phyloP scores from a whole-genome alignment of 1,140 invertebrate species.

The Muscidifurax raptorellus region DNA sequence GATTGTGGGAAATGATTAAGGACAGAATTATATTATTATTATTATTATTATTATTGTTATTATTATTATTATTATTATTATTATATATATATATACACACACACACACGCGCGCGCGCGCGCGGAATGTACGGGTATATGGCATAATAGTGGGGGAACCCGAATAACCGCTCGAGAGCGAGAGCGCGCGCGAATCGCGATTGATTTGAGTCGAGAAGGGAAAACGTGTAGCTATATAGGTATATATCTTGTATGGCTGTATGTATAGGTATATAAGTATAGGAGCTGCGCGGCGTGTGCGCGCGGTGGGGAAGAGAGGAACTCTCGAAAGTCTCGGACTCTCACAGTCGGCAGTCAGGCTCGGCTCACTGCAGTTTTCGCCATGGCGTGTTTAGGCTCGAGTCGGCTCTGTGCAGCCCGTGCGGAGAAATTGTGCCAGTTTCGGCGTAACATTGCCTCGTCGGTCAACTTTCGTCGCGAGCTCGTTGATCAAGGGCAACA shows the following conservation, averaged over 20 bases:
- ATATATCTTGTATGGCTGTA: too few species aligned
- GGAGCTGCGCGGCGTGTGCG: background rate
- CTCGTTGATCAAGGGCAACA: background rate
- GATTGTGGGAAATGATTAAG: too few species aligned
- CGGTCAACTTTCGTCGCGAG: background rate
- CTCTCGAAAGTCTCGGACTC: conserved; percentile 49
- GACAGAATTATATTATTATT: too few species aligned
- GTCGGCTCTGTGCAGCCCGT: conserved; percentile 83
- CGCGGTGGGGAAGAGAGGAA: conserved; percentile 39
- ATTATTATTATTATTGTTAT: too few species aligned
- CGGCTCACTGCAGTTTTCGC: conserved; percentile 79
- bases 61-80: too few species aligned
- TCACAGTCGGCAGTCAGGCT: conserved; percentile 42
- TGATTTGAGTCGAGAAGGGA: conserved; percentile 43
- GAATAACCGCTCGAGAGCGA: background rate
- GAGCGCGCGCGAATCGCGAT: background rate
- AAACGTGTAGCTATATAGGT: conserved; percentile 19
- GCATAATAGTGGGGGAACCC: too few species aligned
- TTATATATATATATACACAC: too few species aligned
- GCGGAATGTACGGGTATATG: too few species aligned
- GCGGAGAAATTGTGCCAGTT: conserved; percentile 85
- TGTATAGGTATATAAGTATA: too few species aligned
- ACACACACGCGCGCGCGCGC: too few species aligned
- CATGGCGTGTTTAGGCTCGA: conserved; percentile 85
- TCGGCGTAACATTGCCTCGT: conserved; percentile 69